These are phyloP conservation scores for Pseudonaja textilis DNA, from an alignment of 2,113 vertebrate species.

Conservation along the genomic window DNA sequence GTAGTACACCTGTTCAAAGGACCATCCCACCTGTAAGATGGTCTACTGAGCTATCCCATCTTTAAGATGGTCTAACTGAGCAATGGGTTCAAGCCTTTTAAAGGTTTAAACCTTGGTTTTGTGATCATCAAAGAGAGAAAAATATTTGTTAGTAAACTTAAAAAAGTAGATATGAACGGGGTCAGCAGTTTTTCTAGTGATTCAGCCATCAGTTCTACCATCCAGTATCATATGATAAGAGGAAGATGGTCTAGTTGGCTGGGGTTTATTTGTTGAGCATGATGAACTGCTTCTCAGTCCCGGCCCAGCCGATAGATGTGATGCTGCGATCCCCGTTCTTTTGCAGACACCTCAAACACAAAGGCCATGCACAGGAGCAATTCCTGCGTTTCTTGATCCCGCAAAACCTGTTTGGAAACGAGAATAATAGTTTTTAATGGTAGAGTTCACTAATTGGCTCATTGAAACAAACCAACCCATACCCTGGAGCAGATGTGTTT, in stretches of 20 bases:
- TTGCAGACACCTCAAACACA: constrained; percentile 72
- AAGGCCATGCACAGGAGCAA: constrained; percentile 69
- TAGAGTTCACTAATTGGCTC: background rate
- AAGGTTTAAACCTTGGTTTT: background rate
- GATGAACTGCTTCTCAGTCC: constrained; percentile 7
- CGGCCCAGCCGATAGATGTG: constrained; percentile 67
- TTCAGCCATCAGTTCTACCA: background rate
- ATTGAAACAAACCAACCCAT: background rate
- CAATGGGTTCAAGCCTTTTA: background rate
- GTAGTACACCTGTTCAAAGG: background rate
- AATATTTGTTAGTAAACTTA: background rate
- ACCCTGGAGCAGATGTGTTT: background rate
- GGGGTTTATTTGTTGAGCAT: background rate
- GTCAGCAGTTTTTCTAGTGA: background rate
- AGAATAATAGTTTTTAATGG: background rate
- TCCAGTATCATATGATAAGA: background rate
- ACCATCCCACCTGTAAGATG: no score
- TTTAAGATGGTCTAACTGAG: background rate
- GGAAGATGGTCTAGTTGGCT: background rate
- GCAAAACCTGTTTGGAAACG: constrained; percentile 60
- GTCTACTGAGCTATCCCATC: background rate
- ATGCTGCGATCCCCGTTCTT: constrained; percentile 68
- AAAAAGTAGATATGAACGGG: background rate
- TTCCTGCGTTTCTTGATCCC: constrained; percentile 71
- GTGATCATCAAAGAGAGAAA: background rate